phyloP scores from a whole-genome alignment of 2,797 vertebrate genomes.

The Epinephelus awoara region DNA sequence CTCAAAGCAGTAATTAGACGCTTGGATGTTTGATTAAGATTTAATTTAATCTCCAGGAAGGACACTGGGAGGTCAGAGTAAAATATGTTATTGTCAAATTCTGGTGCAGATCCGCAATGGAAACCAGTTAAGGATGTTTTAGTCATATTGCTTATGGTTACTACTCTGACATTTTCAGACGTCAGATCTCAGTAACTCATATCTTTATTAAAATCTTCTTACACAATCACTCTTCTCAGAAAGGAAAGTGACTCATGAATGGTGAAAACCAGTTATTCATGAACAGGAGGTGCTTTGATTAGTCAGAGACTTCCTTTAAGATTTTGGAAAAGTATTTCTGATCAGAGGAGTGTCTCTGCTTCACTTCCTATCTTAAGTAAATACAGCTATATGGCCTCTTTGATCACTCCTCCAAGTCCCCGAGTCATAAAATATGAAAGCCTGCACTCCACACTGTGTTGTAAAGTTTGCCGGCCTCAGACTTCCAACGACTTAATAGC shows the following conservation, averaged over 20 bases:
- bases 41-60: conserved; percentile 29
- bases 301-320: not conserved
- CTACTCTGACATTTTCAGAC: not conserved
- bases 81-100: not conserved
- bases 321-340: conserved; percentile 9
- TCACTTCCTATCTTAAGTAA: conserved; percentile 60
- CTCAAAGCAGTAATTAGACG: conserved; percentile 28
- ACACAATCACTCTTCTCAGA: not conserved
- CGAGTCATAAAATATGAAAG: conserved; percentile 68
- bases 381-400: conserved; percentile 63
- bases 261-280: not conserved
- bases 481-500: conserved; percentile 57
- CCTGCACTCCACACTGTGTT: conserved; percentile 44
- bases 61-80: conserved; percentile 3
- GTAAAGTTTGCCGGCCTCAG: conserved; percentile 53
- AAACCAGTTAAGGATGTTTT: not conserved
- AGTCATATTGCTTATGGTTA: not conserved
- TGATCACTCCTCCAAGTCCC: conserved; percentile 62
- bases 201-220: conserved; percentile 11
- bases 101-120: not conserved
- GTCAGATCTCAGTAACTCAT: conserved; percentile 4
- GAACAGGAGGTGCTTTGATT: no score
- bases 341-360: conserved; percentile 46
- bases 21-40: conserved; percentile 52
- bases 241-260: not conserved